Conservation (phyloP, 1,140 invertebrate species). For the Epicauta chinensis region DNA sequence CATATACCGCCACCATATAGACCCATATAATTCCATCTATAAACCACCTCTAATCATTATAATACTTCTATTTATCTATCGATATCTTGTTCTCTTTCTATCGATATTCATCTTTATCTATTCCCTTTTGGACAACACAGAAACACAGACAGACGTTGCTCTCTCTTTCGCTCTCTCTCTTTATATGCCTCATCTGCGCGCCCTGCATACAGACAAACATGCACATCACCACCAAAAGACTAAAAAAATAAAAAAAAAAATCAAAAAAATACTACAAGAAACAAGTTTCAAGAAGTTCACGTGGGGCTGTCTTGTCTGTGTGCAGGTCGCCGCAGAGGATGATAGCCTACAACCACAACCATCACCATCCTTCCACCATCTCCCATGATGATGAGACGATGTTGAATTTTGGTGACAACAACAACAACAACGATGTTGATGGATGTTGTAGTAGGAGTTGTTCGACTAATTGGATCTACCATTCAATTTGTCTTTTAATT, state of each 20-base stretch:
- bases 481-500: too few species aligned
- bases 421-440: too few species aligned
- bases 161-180: too few species aligned
- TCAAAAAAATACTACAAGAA: conserved; percentile 16
- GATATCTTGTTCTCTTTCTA: not conserved
- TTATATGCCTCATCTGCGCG: conserved; percentile 26
- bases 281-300: conserved; percentile 30
- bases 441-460: too few species aligned
- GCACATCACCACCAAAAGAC: conserved; percentile 38
- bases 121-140: conserved; percentile 4
- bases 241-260: conserved; percentile 15
- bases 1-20: too few species aligned
- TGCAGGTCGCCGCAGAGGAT: conserved; percentile 39
- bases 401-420: too few species aligned
- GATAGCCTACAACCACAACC: conserved; percentile 2
- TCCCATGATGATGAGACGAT: not conserved
- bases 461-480: too few species aligned
- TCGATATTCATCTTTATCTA: not conserved
- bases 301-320: conserved; percentile 41
- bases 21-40: too few species aligned
- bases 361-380: not conserved
- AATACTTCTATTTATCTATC: not conserved
- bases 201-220: conserved; percentile 44
- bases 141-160: conserved; percentile 16
- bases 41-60: too few species aligned